These are phyloP conservation scores for Samia ricini DNA, from an alignment of 1,140 invertebrate genomes.

Conservation along the genomic window DNA sequence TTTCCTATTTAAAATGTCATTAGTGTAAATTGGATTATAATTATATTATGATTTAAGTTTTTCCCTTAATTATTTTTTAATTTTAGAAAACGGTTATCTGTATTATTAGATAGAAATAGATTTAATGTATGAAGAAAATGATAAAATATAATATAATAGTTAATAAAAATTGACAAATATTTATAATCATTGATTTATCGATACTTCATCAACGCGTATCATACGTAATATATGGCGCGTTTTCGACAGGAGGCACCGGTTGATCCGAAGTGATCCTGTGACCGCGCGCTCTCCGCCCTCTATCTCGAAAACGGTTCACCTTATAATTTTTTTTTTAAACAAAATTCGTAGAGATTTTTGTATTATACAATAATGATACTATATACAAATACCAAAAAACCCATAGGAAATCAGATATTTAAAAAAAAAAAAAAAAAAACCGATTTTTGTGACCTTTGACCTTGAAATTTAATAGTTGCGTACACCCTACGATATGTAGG, in stretches of 20 bases:
- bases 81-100: not conserved
- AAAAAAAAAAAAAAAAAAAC: too few species aligned
- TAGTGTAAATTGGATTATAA: not conserved
- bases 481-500: too few species aligned
- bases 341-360: not conserved
- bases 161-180: not conserved
- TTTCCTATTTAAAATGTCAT: not conserved
- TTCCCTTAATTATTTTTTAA: not conserved
- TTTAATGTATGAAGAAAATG: not conserved
- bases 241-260: not conserved
- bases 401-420: too few species aligned
- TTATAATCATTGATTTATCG: not conserved
- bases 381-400: not conserved
- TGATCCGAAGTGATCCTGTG: not conserved
- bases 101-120: not conserved
- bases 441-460: constrained; percentile 2
- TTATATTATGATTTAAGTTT: not conserved
- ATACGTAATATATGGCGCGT: not conserved
- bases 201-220: not conserved
- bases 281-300: not conserved
- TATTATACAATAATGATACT: not conserved
- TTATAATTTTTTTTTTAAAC: not conserved
- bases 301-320: too few species aligned
- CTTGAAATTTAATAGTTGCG: not conserved
- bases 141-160: not conserved